phyloP scores from a whole-genome alignment of 2,888 invertebrate genomes.

The Antheraea yamamai region DNA sequence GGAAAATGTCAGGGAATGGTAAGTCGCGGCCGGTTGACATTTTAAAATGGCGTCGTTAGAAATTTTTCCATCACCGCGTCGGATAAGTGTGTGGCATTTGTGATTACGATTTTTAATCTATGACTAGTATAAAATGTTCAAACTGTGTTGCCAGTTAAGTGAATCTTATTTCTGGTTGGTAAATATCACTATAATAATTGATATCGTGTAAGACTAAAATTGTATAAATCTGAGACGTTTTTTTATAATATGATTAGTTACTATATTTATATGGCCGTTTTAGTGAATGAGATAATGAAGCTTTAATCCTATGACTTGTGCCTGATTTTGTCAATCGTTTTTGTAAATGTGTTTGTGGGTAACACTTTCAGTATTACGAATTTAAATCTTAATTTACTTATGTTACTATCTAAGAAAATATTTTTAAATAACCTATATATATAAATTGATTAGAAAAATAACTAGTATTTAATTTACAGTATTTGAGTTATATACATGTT shows the following conservation, averaged over 20 bases:
- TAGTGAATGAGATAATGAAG: conserved; percentile 43
- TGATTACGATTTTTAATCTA: background rate
- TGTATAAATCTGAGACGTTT: conserved; percentile 53
- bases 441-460: too few species aligned
- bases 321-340: conserved; percentile 55
- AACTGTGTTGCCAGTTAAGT: conserved; percentile 13
- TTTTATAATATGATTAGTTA: conserved; percentile 61
- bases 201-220: conserved; percentile 62
- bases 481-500: background rate
- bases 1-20: too few species aligned
- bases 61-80: too few species aligned
- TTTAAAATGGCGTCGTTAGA: too few species aligned
- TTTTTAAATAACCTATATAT: background rate
- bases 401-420: background rate
- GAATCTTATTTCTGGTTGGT: conserved; percentile 30
- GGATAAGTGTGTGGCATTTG: too few species aligned
- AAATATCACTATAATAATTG: conserved; percentile 43
- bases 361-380: background rate
- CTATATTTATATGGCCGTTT: conserved; percentile 49
- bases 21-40: too few species aligned
- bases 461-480: background rate
- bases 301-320: conserved; percentile 63
- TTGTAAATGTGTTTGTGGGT: conserved; percentile 35
- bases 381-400: background rate
- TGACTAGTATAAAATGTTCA: background rate